Conservation (phyloP, 2,113 vertebrate genomes). For the Dipodomys ordii region DNA sequence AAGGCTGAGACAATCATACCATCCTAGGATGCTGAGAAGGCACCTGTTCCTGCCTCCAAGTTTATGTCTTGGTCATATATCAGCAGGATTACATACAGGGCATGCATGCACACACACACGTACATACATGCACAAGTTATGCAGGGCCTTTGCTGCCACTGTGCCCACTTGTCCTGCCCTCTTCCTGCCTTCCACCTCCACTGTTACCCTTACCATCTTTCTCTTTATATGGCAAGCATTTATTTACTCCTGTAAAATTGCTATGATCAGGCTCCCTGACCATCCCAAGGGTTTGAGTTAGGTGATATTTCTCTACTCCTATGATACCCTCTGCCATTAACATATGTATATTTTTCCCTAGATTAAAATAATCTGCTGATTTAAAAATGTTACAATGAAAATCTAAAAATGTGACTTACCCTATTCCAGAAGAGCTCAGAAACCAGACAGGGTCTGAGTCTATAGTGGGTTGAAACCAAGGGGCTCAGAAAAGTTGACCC, state of each 20-base stretch:
- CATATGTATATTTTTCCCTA: not conserved
- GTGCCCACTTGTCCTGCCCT: not conserved
- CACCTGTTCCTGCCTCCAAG: not conserved
- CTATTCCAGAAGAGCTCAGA: not conserved
- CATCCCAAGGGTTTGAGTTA: not conserved
- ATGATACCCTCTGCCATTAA: no score
- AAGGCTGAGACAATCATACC: not conserved
- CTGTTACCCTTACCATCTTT: not conserved
- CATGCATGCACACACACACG: no score
- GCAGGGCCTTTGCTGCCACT: not conserved
- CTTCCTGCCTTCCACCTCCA: not conserved
- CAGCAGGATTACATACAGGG: no score
- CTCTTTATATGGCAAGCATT: not conserved
- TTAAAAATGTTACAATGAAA: not conserved
- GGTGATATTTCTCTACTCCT: not conserved
- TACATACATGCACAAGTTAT: no score
- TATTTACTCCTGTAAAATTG: not conserved
- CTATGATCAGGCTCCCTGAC: not conserved
- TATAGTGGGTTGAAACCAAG: not conserved
- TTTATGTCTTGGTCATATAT: rapidly evolving
- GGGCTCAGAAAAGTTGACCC: not conserved
- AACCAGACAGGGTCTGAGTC: no score
- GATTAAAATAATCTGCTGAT: not conserved
- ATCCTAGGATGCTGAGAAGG: not conserved
- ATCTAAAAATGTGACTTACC: not conserved